phyloP scores from a whole-genome alignment of 2,113 vertebrate genomes.

The Megaleporinus macrocephalus region DNA sequence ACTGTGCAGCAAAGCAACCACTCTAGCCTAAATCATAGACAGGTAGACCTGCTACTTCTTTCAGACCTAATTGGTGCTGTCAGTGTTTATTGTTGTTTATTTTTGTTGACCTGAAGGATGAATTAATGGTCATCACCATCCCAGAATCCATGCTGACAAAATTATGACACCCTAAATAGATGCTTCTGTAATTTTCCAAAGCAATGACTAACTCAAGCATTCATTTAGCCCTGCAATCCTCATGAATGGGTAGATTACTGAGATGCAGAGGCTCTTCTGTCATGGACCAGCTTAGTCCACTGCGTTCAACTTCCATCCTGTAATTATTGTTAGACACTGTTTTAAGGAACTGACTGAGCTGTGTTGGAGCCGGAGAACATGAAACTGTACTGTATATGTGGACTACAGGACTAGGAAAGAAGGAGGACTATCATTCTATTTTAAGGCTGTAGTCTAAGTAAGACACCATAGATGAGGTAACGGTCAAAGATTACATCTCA shows the following conservation, averaged over 20 bases:
- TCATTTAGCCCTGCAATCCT: conserved; percentile 7
- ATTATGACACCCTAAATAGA: conserved; percentile 14
- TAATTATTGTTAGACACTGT: no score
- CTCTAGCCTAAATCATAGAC: background rate
- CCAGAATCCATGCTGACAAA: background rate
- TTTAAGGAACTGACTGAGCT: background rate
- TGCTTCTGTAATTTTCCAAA: background rate
- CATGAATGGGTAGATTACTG: conserved; percentile 1
- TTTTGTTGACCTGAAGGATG: background rate
- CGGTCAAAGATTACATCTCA: background rate
- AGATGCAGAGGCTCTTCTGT: background rate
- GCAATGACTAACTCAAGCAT: background rate
- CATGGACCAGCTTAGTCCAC: background rate
- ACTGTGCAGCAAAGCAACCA: background rate
- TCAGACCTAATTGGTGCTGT: background rate
- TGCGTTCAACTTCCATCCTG: background rate
- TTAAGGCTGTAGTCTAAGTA: conserved; percentile 32
- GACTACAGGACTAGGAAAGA: background rate
- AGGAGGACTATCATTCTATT: conserved; percentile 21
- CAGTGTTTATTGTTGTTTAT: background rate
- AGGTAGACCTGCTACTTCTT: background rate
- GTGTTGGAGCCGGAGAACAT: background rate
- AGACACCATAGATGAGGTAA: conserved; percentile 14
- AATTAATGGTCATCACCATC: background rate
- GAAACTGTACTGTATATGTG: background rate